These are phyloP conservation scores for Exaiptasia diaphana DNA, from an alignment of 64 coral and sea anemone genomes.

Conservation along the genomic window DNA sequence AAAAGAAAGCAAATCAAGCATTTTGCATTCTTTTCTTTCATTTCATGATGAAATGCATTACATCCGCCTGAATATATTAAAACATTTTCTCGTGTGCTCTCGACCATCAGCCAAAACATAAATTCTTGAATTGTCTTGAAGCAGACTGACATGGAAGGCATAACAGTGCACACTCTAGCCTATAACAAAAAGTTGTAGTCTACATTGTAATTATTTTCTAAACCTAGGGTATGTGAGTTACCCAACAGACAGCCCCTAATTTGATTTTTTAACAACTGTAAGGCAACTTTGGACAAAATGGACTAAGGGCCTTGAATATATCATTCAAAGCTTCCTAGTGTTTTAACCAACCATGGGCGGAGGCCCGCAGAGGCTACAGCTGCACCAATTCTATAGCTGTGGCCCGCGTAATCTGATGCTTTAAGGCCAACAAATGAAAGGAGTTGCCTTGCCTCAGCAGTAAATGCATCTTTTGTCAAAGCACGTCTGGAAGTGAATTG, in stretches of 20 bases:
- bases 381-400: conserved; percentile 52
- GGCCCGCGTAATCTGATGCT: background rate
- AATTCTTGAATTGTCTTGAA: too few relatives aligned
- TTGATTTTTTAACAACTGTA: background rate
- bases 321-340: conserved; percentile 19
- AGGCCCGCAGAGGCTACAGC: conserved; percentile 14
- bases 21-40: too few relatives aligned
- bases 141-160: too few relatives aligned
- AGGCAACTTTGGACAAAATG: background rate
- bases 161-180: too few relatives aligned
- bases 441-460: conserved; percentile 7
- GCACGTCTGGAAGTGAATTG: background rate
- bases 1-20: too few relatives aligned
- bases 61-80: too few relatives aligned
- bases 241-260: background rate
- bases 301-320: background rate
- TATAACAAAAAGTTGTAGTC: too few relatives aligned
- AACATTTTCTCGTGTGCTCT: too few relatives aligned
- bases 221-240: too few relatives aligned
- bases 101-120: too few relatives aligned
- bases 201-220: too few relatives aligned
- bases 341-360: conserved; percentile 14
- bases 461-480: conserved; percentile 18
- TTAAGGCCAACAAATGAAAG: background rate
- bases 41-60: too few relatives aligned